Evolutionary conservation across 1,140 invertebrate genomes (phyloP), one percentile per base, ranked within the genome.

Genomic region (Drosophila serrata): DNA sequence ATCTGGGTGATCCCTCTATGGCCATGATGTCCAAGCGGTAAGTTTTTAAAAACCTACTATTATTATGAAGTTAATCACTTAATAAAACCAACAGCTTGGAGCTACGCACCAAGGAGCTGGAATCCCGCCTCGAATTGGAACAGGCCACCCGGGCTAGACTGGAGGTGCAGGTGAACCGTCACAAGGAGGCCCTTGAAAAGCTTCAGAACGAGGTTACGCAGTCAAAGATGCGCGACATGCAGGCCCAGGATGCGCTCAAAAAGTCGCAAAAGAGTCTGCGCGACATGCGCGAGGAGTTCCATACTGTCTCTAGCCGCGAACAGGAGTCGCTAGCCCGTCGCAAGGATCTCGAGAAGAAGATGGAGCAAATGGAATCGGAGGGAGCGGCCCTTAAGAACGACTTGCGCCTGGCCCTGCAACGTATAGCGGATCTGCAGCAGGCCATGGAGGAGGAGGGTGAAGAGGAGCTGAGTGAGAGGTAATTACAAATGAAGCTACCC

Each of bases 51-150:
- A 12, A 3, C 13, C 9, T 43, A 33, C 1, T 22, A 4, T 15
- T 45, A 1, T 7, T 15, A 22, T 5, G 22, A 11, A 33, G 37
- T 17, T 22, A 7, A 33, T 5, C 0, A 33, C 9, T 6, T 1
- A 53, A 49, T 42, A 0, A 3, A 45, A 57, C 31, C 0, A 31
- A 4, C 57, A 94, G 94, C 37, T 94, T 97, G 57, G 97, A 98
- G 91, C 94, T 97, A 76, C 96, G 96, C 84, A 95, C 96, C 2
- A 95, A 97, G 93, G 98, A 99, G 87, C 93, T 99, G 43, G 98
- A 99, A 91, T 97, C 97, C 1, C 97, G 97, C 75, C 93, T 98
- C 27, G 98, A 99, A 76, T 93, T 99, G 57, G 98, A 99, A 90
- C 95, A 96, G 84, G 97, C 97, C 2, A 97, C 97, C 1, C 95